phyloP scores from a whole-genome alignment of 1,140 invertebrate species.

The Drosophila oshimai region DNA sequence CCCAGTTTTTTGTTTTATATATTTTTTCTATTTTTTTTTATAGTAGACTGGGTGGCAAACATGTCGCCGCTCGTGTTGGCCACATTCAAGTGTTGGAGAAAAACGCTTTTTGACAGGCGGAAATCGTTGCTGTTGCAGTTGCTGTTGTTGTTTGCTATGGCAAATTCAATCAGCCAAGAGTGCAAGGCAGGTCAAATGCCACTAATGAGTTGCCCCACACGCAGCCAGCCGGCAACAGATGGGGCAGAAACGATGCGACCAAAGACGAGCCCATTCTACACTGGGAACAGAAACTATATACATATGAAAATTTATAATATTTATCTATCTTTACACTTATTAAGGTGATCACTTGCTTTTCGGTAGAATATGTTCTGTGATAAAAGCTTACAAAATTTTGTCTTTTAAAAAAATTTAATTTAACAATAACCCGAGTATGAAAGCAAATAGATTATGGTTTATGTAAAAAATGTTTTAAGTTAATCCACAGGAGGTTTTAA shows the following conservation, averaged over 20 bases:
- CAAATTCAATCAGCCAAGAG: constrained; percentile 77
- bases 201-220: constrained; percentile 80
- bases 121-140: constrained; percentile 48
- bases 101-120: constrained; percentile 70
- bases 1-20: not conserved
- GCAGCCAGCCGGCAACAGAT: constrained; percentile 44
- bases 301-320: too few relatives aligned
- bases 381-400: too few relatives aligned
- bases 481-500: too few relatives aligned
- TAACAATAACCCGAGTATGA: too few relatives aligned
- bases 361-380: too few relatives aligned
- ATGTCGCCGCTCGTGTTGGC: constrained; percentile 37
- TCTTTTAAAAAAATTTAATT: too few relatives aligned
- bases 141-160: constrained; percentile 54
- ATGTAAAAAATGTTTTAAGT: too few relatives aligned
- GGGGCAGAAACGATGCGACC: constrained; percentile 38
- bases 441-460: too few relatives aligned
- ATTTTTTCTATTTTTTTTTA: not conserved
- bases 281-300: not conserved
- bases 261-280: constrained; percentile 4
- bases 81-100: constrained; percentile 58
- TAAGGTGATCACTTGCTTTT: too few relatives aligned
- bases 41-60: constrained; percentile 24
- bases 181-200: constrained; percentile 77
- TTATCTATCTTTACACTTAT: too few relatives aligned